Conservation (phyloP, 2,113 vertebrate species). For the Dendropsophus ebraccatus region DNA sequence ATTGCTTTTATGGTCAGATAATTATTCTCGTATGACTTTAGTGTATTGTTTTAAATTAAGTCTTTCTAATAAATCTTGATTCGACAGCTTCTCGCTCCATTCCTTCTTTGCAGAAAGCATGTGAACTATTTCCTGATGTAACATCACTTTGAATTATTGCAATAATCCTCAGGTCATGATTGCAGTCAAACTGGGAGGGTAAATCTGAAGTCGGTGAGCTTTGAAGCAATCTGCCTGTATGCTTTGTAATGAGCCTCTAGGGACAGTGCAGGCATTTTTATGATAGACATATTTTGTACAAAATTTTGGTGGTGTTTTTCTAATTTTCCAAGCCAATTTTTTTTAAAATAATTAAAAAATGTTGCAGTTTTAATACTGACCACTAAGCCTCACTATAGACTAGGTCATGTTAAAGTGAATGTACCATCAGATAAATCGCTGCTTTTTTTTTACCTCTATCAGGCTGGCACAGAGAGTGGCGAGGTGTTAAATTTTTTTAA, state of each 20-base stretch:
- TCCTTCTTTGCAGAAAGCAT: neutral
- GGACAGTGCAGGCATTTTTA: neutral
- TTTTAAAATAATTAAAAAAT: neutral
- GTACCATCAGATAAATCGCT: no score
- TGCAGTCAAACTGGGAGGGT: neutral
- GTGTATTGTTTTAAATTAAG: no score
- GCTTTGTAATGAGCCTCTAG: constrained; percentile 37
- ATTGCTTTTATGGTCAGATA: neutral
- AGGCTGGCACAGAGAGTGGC: no score
- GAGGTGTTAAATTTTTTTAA: no score
- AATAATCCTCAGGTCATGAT: constrained; percentile 25
- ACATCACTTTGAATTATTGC: constrained; percentile 38
- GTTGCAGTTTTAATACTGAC: neutral
- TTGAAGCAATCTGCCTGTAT: constrained; percentile 27
- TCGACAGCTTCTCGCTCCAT: neutral
- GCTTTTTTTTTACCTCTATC: no score
- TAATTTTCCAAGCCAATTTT: neutral
- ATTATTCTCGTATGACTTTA: neutral
- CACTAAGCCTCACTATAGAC: no score
- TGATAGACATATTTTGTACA: neutral
- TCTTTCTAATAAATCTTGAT: neutral
- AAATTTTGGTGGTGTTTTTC: neutral
- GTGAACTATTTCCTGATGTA: constrained; percentile 33
- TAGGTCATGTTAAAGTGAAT: no score
- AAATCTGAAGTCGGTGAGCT: constrained; percentile 4